Percentiles rank a stretch among this genome's conserved stretches.
Evolutionary conservation across 2,797 vertebrate genomes (phyloP).

Genomic region (Lates japonicus): DNA sequence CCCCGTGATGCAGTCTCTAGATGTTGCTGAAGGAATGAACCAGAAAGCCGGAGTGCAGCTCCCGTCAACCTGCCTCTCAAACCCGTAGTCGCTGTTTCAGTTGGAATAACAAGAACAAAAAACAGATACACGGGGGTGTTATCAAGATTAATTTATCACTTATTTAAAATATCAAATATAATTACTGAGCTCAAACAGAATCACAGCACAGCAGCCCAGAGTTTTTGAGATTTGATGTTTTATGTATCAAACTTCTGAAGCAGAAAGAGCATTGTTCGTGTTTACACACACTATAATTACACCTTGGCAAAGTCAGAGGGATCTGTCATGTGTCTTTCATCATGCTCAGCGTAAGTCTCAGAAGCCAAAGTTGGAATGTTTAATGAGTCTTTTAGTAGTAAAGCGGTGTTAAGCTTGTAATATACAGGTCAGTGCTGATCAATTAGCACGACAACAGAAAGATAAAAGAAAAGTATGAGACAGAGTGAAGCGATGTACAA

Average conservation of each 20-base stretch:
- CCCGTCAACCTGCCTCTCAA: slow-evolving; percentile 90
- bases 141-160: slow-evolving; percentile 24
- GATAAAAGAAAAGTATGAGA: slow-evolving; percentile 35
- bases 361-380: slow-evolving; percentile 33
- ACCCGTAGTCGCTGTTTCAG: slow-evolving; percentile 92
- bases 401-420: slow-evolving; percentile 43
- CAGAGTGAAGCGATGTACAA: slow-evolving; percentile 8
- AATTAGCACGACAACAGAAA: slow-evolving; percentile 34
- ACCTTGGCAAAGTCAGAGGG: slow-evolving; percentile 41
- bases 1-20: slow-evolving; percentile 90
- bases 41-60: slow-evolving; percentile 93
- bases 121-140: neutral
- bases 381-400: slow-evolving; percentile 39
- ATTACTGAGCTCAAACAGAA: slow-evolving; percentile 30
- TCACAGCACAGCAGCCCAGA: slow-evolving; percentile 3
- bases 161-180: slow-evolving; percentile 40
- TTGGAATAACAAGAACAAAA: slow-evolving; percentile 14
- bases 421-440: slow-evolving; percentile 22
- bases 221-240: slow-evolving; percentile 51
- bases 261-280: slow-evolving; percentile 40
- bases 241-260: slow-evolving; percentile 52
- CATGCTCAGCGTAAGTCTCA: slow-evolving; percentile 32
- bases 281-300: slow-evolving; percentile 58
- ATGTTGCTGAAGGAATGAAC: slow-evolving; percentile 90
- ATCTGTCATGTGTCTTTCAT: slow-evolving; percentile 53